phyloP scores from a whole-genome alignment of 2,888 invertebrate species.

The Heliconius cydno region DNA sequence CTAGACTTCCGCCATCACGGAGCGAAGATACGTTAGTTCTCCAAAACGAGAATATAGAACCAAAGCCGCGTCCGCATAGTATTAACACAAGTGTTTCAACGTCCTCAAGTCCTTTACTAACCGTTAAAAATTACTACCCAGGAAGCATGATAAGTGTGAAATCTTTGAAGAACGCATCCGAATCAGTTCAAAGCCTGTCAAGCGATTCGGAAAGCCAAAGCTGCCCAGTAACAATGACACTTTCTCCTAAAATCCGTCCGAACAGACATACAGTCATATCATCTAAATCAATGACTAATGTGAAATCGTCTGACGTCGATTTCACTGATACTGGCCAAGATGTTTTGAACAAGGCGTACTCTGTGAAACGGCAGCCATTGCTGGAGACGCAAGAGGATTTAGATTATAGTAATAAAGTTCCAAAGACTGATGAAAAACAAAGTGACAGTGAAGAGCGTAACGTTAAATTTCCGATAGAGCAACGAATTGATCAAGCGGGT shows the following conservation, averaged over 20 bases:
- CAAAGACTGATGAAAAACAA: slow-evolving; percentile 73
- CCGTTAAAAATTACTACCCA: slow-evolving; percentile 84
- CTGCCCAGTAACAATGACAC: slow-evolving; percentile 76
- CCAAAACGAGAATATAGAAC: slow-evolving; percentile 69
- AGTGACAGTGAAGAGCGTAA: slow-evolving; percentile 59
- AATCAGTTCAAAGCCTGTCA: slow-evolving; percentile 87
- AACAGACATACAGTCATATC: slow-evolving; percentile 73
- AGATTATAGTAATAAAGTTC: slow-evolving; percentile 80
- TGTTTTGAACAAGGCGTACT: slow-evolving; percentile 60
- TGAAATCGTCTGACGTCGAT: slow-evolving; percentile 80
- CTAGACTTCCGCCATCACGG: slow-evolving; percentile 88
- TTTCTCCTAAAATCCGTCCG: slow-evolving; percentile 83
- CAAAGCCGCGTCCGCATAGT: slow-evolving; percentile 83
- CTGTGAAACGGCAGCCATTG: slow-evolving; percentile 80
- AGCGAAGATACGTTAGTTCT: slow-evolving; percentile 90
- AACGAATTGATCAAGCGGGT: slow-evolving; percentile 77
- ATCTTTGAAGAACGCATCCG: slow-evolving; percentile 84
- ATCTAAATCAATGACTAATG: slow-evolving; percentile 85
- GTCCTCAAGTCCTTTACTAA: slow-evolving; percentile 87
- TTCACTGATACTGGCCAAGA: slow-evolving; percentile 76
- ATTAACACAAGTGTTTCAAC: slow-evolving; percentile 85
- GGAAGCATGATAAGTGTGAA: slow-evolving; percentile 86
- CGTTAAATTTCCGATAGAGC: slow-evolving; percentile 55
- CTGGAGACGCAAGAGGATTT: slow-evolving; percentile 72
- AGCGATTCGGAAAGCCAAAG: slow-evolving; percentile 85